Percentiles rank a stretch among this genome's conserved stretches.
Evolutionary conservation across 2,888 invertebrate species (phyloP).

Genomic region (Euproctis similis): DNA sequence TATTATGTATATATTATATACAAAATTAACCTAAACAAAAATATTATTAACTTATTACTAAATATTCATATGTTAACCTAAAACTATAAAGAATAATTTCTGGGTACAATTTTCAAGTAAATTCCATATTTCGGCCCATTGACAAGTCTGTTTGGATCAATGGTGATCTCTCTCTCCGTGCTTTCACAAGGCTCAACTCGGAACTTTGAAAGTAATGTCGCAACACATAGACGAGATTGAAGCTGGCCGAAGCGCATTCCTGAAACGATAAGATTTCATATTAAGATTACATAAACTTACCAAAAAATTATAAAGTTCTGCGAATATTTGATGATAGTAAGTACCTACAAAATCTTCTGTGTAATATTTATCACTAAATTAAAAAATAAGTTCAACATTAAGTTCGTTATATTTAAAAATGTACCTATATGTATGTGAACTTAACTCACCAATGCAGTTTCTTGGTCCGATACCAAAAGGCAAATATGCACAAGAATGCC

Average conservation of each 20-base stretch:
- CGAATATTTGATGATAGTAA: too few species aligned
- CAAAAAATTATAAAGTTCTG: too few species aligned
- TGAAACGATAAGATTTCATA: too few species aligned
- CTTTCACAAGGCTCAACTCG: slow-evolving; percentile 28
- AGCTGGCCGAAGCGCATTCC: slow-evolving; percentile 41
- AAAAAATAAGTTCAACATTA: too few species aligned
- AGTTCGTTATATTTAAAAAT: too few species aligned
- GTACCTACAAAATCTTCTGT: background rate
- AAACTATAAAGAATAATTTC: background rate
- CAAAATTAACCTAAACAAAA: too few species aligned
- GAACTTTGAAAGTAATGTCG: slow-evolving; percentile 32
- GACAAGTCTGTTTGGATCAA: slow-evolving; percentile 9
- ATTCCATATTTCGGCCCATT: slow-evolving; percentile 1
- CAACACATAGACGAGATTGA: slow-evolving; percentile 29
- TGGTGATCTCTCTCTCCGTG: slow-evolving; percentile 12
- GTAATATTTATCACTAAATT: background rate
- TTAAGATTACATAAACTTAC: too few species aligned
- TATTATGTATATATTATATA: too few species aligned
- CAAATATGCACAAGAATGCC: slow-evolving; percentile 43
- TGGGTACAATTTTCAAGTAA: background rate
- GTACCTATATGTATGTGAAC: too few species aligned
- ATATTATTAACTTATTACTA: too few species aligned
- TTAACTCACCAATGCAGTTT: slow-evolving; percentile 50
- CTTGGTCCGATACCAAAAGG: slow-evolving; percentile 57
- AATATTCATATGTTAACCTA: too few species aligned